Conservation (phyloP, 2,113 vertebrate genomes). For the Haemorhous mexicanus region DNA sequence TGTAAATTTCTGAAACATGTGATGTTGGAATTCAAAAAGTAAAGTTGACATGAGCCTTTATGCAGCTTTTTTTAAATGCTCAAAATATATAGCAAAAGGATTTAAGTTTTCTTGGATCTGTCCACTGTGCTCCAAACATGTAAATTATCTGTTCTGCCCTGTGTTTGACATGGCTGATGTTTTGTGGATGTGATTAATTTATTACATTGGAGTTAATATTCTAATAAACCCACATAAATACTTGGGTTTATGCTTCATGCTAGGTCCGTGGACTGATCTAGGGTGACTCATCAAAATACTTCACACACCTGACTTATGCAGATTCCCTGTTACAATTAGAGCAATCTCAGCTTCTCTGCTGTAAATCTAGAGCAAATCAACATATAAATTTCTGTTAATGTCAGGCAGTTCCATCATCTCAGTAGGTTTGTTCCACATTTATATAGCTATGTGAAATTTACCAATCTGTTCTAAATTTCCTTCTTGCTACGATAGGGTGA, state of each 20-base stretch:
- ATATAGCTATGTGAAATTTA: not conserved
- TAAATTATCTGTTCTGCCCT: not conserved
- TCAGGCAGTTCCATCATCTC: not conserved
- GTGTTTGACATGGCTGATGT: not conserved
- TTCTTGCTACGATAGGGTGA: not conserved
- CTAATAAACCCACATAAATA: not conserved
- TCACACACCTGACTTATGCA: not conserved
- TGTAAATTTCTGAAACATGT: not conserved
- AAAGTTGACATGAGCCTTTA: not conserved
- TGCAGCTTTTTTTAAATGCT: not conserved
- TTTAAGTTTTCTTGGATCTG: not conserved
- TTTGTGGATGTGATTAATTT: not conserved
- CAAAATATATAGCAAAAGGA: not conserved
- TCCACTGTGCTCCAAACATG: not conserved
- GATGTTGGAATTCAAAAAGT: not conserved
- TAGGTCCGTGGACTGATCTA: not conserved
- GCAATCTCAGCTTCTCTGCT: not conserved
- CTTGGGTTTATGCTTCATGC: not conserved
- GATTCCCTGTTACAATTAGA: not conserved
- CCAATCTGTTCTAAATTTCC: not conserved
- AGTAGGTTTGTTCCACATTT: not conserved
- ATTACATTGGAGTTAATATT: not conserved
- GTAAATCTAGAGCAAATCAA: not conserved
- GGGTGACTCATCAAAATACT: not conserved
- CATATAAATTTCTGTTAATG: not conserved